A percentile compares a stretch with the other conserved stretches of the same genome.
Evolutionary conservation across 1,140 invertebrate species (phyloP).

Genomic region (Lepidurus arcticus): DNA sequence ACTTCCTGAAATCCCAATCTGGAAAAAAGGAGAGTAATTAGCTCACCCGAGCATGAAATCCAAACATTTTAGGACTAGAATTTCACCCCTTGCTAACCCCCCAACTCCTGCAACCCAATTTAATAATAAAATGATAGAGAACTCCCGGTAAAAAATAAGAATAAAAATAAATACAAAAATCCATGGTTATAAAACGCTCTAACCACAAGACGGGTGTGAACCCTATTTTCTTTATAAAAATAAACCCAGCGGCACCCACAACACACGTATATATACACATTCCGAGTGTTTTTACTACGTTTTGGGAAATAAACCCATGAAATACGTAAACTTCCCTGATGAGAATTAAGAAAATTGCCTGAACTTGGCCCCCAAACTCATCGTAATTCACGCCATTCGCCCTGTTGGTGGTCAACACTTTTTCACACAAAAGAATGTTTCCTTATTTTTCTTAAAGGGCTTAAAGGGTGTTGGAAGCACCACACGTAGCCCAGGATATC

Average conservation of each 20-base stretch:
- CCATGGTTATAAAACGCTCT: too few relatives aligned
- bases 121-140: background rate
- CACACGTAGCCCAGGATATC: background rate
- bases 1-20: background rate
- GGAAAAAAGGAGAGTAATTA: background rate
- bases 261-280: background rate
- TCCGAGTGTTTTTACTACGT: too few relatives aligned
- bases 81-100: too few relatives aligned
- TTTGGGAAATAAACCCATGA: background rate
- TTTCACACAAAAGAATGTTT: slow-evolving; percentile 2
- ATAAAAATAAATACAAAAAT: too few relatives aligned
- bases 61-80: background rate
- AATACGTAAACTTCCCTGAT: background rate
- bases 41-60: background rate
- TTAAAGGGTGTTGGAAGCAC: background rate
- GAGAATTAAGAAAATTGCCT: background rate
- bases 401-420: background rate
- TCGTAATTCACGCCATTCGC: slow-evolving; percentile 21
- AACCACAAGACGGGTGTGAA: too few relatives aligned
- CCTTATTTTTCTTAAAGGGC: background rate
- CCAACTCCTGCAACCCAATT: too few relatives aligned
- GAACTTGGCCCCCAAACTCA: background rate
- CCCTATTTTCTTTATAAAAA: background rate
- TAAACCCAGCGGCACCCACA: background rate
- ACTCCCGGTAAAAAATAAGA: too few relatives aligned